phyloP scores from a whole-genome alignment of 1,140 invertebrate species.

The Caenorhabditis tropicalis region DNA sequence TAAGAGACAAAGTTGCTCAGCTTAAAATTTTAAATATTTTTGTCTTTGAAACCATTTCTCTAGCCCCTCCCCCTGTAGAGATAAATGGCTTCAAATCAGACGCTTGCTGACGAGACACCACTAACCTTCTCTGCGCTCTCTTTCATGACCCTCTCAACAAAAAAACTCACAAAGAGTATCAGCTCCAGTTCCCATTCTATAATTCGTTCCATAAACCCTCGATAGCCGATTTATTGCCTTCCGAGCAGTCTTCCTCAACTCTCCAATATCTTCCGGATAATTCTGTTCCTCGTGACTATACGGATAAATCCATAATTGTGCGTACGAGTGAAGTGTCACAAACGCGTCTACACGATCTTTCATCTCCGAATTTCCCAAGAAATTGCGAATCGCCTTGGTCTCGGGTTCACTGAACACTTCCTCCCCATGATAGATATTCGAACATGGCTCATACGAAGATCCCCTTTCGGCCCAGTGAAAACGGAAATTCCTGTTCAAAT shows the following conservation, averaged over 20 bases:
- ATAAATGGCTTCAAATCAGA: too few species aligned
- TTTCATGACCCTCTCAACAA: background rate
- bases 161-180: constrained; percentile 59
- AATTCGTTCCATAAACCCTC: constrained; percentile 64
- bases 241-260: constrained; percentile 58
- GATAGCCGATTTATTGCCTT: constrained; percentile 60
- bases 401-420: constrained; percentile 71
- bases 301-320: constrained; percentile 65
- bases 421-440: constrained; percentile 68
- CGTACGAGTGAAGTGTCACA: constrained; percentile 66
- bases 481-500: constrained; percentile 70
- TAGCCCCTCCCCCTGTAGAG: too few species aligned
- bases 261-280: constrained; percentile 61
- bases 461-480: constrained; percentile 71
- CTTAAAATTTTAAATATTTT: too few species aligned
- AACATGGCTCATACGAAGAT: constrained; percentile 68
- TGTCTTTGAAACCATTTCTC: too few species aligned
- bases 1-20: too few species aligned
- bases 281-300: constrained; percentile 58
- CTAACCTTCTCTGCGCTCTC: background rate
- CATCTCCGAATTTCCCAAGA: constrained; percentile 58
- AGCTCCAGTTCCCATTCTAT: constrained; percentile 64
- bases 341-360: constrained; percentile 61
- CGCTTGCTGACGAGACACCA: too few species aligned
- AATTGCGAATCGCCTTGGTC: constrained; percentile 62